Conservation (phyloP, 2,888 invertebrate species). For the Cyclophora albipunctata region DNA sequence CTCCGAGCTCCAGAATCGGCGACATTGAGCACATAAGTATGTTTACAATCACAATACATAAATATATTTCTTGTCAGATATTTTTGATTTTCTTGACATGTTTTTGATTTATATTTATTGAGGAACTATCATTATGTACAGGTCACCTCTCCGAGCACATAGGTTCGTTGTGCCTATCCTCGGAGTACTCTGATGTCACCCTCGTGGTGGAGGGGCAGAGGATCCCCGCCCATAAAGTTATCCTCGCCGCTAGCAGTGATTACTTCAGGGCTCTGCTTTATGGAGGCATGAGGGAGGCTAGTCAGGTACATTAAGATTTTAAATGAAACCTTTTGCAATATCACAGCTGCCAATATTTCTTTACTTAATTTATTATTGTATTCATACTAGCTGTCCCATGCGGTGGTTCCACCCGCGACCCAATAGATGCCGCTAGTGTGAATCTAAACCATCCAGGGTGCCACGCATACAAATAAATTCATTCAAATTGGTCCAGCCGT, state of each 20-base stretch:
- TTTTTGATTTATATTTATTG: too few relatives aligned
- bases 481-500: too few relatives aligned
- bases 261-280: slow-evolving; percentile 92
- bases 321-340: background rate
- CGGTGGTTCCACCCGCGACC: too few relatives aligned
- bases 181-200: slow-evolving; percentile 93
- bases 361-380: too few relatives aligned
- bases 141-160: slow-evolving; percentile 89
- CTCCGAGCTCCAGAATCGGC: slow-evolving; percentile 63
- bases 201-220: slow-evolving; percentile 86
- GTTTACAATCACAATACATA: slow-evolving; percentile 15
- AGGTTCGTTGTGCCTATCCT: slow-evolving; percentile 87
- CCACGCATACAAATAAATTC: too few relatives aligned
- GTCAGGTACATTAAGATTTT: slow-evolving; percentile 54
- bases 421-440: too few relatives aligned
- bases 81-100: too few relatives aligned
- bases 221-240: slow-evolving; percentile 79
- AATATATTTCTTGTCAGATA: too few relatives aligned
- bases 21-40: slow-evolving; percentile 78
- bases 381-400: too few relatives aligned
- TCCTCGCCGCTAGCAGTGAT: slow-evolving; percentile 95
- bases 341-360: too few relatives aligned
- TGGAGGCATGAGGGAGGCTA: slow-evolving; percentile 85
- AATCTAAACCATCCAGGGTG: too few relatives aligned
- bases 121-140: slow-evolving; percentile 14